Conservation (phyloP, 2,888 invertebrate species). For the Drosophila nr. fundita region DNA sequence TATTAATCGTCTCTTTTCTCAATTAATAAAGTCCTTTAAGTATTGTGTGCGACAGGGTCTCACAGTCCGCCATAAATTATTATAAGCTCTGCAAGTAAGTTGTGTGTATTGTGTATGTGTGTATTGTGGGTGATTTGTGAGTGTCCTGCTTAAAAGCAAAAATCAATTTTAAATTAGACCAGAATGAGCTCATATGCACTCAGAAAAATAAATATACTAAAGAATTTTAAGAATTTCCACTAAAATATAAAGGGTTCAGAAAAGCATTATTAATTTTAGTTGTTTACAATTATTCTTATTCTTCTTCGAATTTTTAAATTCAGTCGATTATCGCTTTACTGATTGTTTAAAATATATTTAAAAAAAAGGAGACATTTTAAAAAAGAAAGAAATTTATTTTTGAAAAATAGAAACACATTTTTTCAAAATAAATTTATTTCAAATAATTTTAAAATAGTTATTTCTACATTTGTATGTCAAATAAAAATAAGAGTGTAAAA, state of each 20-base stretch:
- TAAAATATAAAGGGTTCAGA: background rate
- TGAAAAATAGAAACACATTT: background rate
- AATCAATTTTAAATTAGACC: conserved; percentile 75
- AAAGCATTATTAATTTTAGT: background rate
- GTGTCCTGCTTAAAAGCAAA: conserved; percentile 34
- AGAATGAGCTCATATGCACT: conserved; percentile 72
- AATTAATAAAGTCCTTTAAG: conserved; percentile 44
- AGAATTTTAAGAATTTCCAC: background rate
- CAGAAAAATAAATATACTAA: background rate
- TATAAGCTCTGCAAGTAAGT: conserved; percentile 2
- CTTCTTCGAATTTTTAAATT: background rate
- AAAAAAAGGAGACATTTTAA: no score
- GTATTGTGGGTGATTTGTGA: background rate
- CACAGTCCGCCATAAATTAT: background rate
- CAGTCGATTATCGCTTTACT: background rate
- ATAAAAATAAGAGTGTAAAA: background rate
- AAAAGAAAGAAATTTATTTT: background rate
- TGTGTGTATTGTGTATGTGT: background rate
- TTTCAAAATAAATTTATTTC: no score
- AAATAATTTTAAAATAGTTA: background rate
- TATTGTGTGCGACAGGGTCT: conserved; percentile 1
- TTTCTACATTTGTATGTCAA: no score
- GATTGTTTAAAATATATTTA: background rate
- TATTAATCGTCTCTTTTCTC: conserved; percentile 54
- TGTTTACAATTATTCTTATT: background rate